phyloP scores from a whole-genome alignment of 2,797 vertebrate genomes.

The Paguma larvata region DNA sequence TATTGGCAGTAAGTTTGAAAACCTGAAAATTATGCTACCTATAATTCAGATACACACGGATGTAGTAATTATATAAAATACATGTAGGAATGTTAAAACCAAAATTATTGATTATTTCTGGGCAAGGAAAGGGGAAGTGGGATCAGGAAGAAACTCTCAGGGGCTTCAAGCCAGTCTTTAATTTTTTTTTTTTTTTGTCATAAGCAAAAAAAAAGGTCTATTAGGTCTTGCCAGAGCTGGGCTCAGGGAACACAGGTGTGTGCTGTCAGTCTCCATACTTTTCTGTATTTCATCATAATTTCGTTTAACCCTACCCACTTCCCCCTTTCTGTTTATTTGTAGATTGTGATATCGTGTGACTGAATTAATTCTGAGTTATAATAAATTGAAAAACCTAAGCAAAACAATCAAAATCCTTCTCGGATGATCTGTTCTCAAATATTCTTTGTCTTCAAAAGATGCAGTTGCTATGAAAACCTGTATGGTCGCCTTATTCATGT shows the following conservation, averaged over 20 bases:
- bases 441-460: conserved; percentile 29
- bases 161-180: neutral
- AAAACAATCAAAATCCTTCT: conserved; percentile 9
- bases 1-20: neutral
- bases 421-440: conserved; percentile 48
- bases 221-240: neutral
- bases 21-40: neutral
- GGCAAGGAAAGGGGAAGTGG: neutral
- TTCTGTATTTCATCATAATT: neutral
- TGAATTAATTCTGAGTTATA: conserved; percentile 48
- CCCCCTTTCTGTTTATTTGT: neutral
- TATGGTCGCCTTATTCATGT: neutral
- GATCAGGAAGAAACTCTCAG: neutral
- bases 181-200: neutral
- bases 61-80: neutral
- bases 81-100: neutral
- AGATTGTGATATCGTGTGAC: neutral
- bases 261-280: neutral
- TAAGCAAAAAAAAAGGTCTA: neutral
- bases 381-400: neutral
- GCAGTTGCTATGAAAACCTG: conserved; percentile 40
- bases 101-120: neutral
- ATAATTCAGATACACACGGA: neutral
- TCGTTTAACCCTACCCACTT: neutral
- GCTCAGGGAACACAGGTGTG: neutral